Evolutionary conservation across 1,140 invertebrate species (phyloP).

Genomic region (Sipha flava): DNA sequence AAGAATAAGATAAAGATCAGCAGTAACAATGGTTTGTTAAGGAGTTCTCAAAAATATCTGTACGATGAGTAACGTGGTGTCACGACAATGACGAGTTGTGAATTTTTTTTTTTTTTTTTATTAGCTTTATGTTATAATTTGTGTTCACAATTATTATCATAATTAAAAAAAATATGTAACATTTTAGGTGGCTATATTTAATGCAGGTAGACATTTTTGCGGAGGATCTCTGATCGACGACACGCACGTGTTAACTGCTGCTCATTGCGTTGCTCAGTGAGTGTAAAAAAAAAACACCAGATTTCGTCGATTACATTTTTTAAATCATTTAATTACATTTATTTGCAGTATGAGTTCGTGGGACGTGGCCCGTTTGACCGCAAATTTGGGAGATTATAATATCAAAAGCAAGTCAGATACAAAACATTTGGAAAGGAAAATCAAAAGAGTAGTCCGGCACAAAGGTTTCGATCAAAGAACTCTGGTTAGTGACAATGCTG

Average conservation of each 20-base stretch:
- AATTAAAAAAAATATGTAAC: too few relatives aligned
- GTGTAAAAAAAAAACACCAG: slow-evolving; percentile 39
- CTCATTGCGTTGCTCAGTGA: slow-evolving; percentile 85
- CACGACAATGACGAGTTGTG: too few relatives aligned
- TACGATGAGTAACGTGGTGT: too few relatives aligned
- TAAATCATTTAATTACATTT: neutral
- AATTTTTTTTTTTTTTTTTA: too few relatives aligned
- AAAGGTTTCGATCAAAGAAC: slow-evolving; percentile 73
- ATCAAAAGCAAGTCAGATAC: slow-evolving; percentile 64
- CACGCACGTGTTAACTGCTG: slow-evolving; percentile 74
- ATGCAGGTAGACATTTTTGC: slow-evolving; percentile 75
- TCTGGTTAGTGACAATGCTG: slow-evolving; percentile 54
- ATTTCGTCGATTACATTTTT: neutral
- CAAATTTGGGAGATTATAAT: slow-evolving; percentile 72
- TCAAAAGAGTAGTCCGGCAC: slow-evolving; percentile 73
- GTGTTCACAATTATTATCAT: too few relatives aligned
- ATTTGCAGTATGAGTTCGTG: slow-evolving; percentile 72
- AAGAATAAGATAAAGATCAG: too few relatives aligned
- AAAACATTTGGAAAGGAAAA: slow-evolving; percentile 63
- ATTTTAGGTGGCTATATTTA: slow-evolving; percentile 61
- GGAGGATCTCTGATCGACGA: slow-evolving; percentile 80
- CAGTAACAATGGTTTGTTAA: too few relatives aligned
- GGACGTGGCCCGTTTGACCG: slow-evolving; percentile 72
- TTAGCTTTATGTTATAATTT: too few relatives aligned
- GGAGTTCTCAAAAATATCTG: too few relatives aligned